phyloP scores from a whole-genome alignment of 2,113 vertebrate genomes.

The Vicugna pacos region DNA sequence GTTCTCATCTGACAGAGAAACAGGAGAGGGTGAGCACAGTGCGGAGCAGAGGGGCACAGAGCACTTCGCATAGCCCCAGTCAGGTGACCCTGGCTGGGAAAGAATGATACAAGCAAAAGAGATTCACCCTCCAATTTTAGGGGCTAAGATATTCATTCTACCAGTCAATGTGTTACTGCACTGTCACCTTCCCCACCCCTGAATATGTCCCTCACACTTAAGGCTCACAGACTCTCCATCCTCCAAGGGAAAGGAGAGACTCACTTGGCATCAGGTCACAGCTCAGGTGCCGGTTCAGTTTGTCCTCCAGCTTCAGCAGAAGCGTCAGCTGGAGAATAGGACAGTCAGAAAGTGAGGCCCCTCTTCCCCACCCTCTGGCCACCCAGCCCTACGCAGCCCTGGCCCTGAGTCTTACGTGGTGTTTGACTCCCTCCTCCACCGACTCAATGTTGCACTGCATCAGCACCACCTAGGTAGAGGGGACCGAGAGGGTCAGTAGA shows the following conservation, averaged over 20 bases:
- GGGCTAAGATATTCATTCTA: neutral
- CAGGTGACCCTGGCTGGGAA: neutral
- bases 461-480: conserved; percentile 92
- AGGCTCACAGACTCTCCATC: neutral
- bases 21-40: neutral
- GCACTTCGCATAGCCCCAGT: neutral
- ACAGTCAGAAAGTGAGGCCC: conserved; percentile 47
- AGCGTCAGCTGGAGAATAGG: conserved; percentile 92
- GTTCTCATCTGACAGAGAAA: conserved; percentile 92
- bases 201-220: neutral
- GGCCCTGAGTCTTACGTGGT: conserved; percentile 90
- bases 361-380: neutral
- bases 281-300: conserved; percentile 98
- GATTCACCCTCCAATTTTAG: neutral
- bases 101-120: neutral
- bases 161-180: neutral
- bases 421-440: conserved; percentile 96
- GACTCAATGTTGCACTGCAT: conserved; percentile 99
- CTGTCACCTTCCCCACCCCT: neutral
- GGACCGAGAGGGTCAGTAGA: rapidly evolving
- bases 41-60: neutral
- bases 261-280: conserved; percentile 98
- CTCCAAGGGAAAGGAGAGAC: conserved; percentile 76
- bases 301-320: conserved; percentile 98
- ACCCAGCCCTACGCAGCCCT: neutral